phyloP scores from a whole-genome alignment of 1,140 invertebrate species.

The Mamestra configurata region DNA sequence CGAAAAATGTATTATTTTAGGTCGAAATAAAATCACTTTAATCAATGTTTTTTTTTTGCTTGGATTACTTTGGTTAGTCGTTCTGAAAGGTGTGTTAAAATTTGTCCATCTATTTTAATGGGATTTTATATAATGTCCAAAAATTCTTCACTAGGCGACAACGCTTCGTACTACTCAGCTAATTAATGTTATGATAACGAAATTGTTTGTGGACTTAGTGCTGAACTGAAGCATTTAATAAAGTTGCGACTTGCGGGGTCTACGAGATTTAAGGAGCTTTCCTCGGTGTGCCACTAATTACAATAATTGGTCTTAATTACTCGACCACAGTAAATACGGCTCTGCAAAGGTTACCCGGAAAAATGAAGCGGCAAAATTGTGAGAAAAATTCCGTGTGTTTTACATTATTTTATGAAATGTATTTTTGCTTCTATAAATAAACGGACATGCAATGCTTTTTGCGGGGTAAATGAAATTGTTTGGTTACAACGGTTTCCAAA shows the following conservation, averaged over 20 bases:
- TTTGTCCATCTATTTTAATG: too few species aligned
- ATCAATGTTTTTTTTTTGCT: too few species aligned
- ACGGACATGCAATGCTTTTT: background rate
- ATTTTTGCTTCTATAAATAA: background rate
- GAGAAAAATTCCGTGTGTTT: background rate
- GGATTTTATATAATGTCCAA: too few species aligned
- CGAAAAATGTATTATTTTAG: too few species aligned
- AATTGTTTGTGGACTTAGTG: too few species aligned
- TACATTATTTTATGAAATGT: background rate
- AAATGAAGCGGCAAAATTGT: background rate
- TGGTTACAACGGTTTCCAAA: background rate
- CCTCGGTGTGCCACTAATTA: slow-evolving; percentile 7
- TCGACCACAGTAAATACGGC: background rate
- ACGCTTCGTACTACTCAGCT: too few species aligned
- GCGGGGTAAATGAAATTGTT: background rate
- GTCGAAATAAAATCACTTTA: too few species aligned
- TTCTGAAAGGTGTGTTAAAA: too few species aligned
- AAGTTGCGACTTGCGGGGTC: background rate
- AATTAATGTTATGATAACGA: too few species aligned
- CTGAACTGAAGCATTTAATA: background rate
- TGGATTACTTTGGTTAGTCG: too few species aligned
- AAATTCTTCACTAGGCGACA: too few species aligned
- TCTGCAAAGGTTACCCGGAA: background rate
- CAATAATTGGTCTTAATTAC: slow-evolving; percentile 10
- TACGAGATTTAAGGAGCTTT: background rate